phyloP scores from a whole-genome alignment of 2,888 invertebrate species.

The Himalopsyche tibetana region DNA sequence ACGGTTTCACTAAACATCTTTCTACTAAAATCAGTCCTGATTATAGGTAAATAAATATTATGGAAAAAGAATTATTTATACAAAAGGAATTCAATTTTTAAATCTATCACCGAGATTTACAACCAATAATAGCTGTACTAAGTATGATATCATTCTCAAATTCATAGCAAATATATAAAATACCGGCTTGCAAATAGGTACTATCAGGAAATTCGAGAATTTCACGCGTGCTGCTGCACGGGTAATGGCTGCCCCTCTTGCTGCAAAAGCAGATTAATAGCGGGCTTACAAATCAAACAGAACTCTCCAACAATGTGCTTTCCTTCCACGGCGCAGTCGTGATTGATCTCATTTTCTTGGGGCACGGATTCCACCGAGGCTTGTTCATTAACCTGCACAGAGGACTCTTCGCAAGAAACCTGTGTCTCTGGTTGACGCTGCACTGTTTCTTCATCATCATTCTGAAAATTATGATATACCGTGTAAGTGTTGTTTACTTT shows the following conservation, averaged over 20 bases:
- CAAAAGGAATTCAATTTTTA: background rate
- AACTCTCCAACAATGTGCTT: slow-evolving; percentile 63
- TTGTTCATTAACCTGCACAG: slow-evolving; percentile 20
- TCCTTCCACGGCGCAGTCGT: slow-evolving; percentile 57
- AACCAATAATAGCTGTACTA: background rate
- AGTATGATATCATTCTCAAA: too few relatives aligned
- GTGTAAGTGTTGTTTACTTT: background rate
- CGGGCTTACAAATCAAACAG: slow-evolving; percentile 61
- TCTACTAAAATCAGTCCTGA: slow-evolving; percentile 36
- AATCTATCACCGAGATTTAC: background rate
- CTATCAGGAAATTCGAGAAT: background rate
- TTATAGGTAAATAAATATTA: slow-evolving; percentile 17
- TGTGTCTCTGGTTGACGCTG: slow-evolving; percentile 44
- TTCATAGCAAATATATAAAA: too few relatives aligned
- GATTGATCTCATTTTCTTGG: slow-evolving; percentile 7
- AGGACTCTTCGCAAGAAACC: background rate
- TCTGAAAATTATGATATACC: slow-evolving; percentile 55
- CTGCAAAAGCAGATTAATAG: slow-evolving; percentile 69
- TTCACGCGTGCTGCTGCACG: slow-evolving; percentile 65
- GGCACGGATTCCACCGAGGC: slow-evolving; percentile 23
- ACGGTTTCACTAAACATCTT: slow-evolving; percentile 24
- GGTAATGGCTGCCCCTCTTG: slow-evolving; percentile 68
- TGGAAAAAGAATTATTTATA: slow-evolving; percentile 30
- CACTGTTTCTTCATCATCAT: slow-evolving; percentile 61
- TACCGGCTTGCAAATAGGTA: background rate